Evolutionary conservation across 2,888 invertebrate species (phyloP).

Genomic region (Aquatica leii): DNA sequence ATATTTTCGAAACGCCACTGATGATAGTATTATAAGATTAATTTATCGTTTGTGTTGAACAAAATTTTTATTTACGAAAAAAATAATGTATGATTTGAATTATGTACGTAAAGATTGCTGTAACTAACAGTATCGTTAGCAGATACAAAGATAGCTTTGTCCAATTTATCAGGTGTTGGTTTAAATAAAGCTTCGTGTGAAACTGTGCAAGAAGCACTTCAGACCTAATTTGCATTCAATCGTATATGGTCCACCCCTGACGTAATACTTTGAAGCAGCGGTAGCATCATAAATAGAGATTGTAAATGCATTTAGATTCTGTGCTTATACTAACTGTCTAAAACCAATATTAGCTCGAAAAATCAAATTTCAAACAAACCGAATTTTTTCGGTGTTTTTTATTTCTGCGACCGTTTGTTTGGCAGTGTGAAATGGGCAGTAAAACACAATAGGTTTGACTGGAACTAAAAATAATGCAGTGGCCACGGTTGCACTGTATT

Average conservation of each 20-base stretch:
- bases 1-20: neutral
- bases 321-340: neutral
- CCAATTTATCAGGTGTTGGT: slow-evolving; percentile 55
- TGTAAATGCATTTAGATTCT: neutral
- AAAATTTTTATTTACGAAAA: neutral
- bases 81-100: neutral
- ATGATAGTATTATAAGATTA: neutral
- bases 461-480: slow-evolving; percentile 52
- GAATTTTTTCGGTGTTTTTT: neutral
- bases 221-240: slow-evolving; percentile 55
- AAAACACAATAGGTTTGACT: slow-evolving; percentile 48
- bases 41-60: slow-evolving; percentile 13
- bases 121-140: neutral
- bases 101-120: neutral
- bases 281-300: slow-evolving; percentile 5
- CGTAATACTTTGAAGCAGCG: neutral
- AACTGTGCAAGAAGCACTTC: slow-evolving; percentile 53
- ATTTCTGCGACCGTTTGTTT: slow-evolving; percentile 39
- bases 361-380: no score
- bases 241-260: slow-evolving; percentile 43
- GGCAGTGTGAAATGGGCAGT: slow-evolving; percentile 48
- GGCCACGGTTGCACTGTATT: slow-evolving; percentile 50
- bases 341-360: no score
- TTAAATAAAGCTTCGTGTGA: slow-evolving; percentile 57
- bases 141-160: slow-evolving; percentile 16